Conservation (phyloP, 1,140 invertebrate species). For the Drosophila albomicans region DNA sequence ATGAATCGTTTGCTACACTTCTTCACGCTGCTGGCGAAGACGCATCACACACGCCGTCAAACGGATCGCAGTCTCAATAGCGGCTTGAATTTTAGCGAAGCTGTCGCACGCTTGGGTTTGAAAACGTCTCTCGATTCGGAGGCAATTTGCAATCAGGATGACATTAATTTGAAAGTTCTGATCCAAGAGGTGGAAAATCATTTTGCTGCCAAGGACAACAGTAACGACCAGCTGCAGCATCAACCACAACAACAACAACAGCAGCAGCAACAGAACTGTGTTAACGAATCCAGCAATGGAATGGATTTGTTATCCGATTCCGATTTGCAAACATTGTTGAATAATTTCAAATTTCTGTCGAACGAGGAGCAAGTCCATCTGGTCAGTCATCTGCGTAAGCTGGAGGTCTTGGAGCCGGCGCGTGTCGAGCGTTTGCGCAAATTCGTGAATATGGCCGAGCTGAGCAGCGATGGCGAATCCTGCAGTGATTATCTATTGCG, state of each 20-base stretch:
- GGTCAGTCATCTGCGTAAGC: conserved; percentile 91
- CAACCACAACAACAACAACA: neutral
- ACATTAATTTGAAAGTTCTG: conserved; percentile 58
- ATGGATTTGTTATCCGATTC: conserved; percentile 91
- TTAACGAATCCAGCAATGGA: conserved; percentile 49
- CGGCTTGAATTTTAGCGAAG: conserved; percentile 47
- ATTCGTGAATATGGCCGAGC: conserved; percentile 87
- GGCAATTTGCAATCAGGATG: conserved; percentile 5
- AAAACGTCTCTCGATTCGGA: neutral
- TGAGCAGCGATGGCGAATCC: conserved; percentile 59
- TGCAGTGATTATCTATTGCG: conserved; percentile 63
- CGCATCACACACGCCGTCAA: conserved; percentile 35
- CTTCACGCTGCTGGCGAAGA: conserved; percentile 88
- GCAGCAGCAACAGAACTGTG: neutral
- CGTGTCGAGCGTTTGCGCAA: conserved; percentile 90
- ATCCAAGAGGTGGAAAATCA: conserved; percentile 71
- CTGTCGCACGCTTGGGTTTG: conserved; percentile 33
- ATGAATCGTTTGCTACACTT: conserved; percentile 91
- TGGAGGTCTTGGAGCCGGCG: conserved; percentile 89
- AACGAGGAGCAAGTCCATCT: conserved; percentile 92
- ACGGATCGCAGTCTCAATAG: neutral
- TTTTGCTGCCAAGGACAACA: conserved; percentile 41
- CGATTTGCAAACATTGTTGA: conserved; percentile 90
- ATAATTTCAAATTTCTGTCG: conserved; percentile 92
- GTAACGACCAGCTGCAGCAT: neutral